phyloP scores from a whole-genome alignment of 2,113 vertebrate species.

The Dascyllus trimaculatus region DNA sequence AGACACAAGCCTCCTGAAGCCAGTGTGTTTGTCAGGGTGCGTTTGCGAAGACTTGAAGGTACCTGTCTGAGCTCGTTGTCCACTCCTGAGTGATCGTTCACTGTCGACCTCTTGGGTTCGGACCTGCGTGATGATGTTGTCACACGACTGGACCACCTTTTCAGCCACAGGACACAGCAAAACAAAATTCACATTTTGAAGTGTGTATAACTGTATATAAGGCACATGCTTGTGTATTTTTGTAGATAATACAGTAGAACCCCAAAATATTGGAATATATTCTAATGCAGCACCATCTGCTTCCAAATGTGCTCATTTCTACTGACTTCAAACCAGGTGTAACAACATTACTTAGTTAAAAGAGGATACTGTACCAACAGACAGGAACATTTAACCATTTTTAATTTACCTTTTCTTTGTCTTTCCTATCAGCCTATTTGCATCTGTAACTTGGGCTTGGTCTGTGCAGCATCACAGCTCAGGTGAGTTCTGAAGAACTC shows the following conservation, averaged over 20 bases:
- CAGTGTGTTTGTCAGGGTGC: not conserved
- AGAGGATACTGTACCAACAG: no score
- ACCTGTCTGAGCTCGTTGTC: constrained; percentile 94
- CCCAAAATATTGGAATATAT: not conserved
- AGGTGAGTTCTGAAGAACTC: no score
- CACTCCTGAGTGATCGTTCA: constrained; percentile 82
- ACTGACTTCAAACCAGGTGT: no score
- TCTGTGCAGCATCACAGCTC: no score
- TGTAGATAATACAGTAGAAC: not conserved
- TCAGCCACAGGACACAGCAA: constrained; percentile 44
- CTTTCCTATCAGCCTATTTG: no score
- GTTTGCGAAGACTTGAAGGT: constrained; percentile 19
- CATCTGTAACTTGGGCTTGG: no score
- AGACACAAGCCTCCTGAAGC: not conserved
- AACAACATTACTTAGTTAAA: no score
- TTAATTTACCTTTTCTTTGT: no score
- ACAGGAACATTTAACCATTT: no score
- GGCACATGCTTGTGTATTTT: not conserved
- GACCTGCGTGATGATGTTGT: constrained; percentile 88
- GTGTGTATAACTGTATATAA: not conserved
- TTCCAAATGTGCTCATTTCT: no score
- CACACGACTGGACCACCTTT: constrained; percentile 92
- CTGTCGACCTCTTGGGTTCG: constrained; percentile 87
- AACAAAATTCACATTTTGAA: not conserved
- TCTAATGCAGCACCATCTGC: no score